Evolutionary conservation across 2,113 vertebrate genomes (phyloP).

Genomic region (Mesitornis unicolor): DNA sequence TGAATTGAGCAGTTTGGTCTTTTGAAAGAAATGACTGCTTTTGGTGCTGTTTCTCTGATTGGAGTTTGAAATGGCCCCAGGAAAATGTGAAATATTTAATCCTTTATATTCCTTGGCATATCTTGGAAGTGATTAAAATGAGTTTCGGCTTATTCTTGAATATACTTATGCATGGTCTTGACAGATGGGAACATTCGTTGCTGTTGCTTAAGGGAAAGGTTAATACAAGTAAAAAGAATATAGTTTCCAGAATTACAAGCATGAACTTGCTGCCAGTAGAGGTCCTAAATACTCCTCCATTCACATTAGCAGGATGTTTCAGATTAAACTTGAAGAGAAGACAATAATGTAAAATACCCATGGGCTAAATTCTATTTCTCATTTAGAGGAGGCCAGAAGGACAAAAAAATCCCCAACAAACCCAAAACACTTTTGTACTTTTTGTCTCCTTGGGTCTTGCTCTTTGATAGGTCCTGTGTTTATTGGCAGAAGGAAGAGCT

Average conservation of each 20-base stretch:
- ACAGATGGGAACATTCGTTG: conserved; percentile 16
- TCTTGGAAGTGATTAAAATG: conserved; percentile 41
- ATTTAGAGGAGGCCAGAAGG: background rate
- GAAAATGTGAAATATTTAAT: conserved; percentile 12
- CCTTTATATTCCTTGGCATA: background rate
- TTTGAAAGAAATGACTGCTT: background rate
- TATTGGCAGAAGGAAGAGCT: background rate
- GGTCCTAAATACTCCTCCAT: conserved; percentile 39
- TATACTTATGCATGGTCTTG: background rate
- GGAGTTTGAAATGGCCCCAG: background rate
- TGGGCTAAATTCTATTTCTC: background rate
- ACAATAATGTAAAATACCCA: background rate
- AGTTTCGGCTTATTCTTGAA: conserved; percentile 10
- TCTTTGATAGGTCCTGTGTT: background rate
- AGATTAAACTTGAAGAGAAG: background rate
- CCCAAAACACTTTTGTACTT: background rate
- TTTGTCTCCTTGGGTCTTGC: background rate
- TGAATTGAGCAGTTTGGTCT: background rate
- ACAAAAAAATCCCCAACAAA: too few relatives aligned
- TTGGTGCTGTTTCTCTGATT: background rate
- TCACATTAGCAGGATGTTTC: background rate
- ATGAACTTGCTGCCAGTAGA: conserved; percentile 38
- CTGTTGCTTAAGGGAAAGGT: conserved; percentile 44
- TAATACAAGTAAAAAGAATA: background rate
- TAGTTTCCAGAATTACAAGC: background rate